A percentile compares a stretch with the other conserved stretches of the same genome.
Conservation (phyloP, 2,888 invertebrate species). For the Lasioglossum figueresi region DNA sequence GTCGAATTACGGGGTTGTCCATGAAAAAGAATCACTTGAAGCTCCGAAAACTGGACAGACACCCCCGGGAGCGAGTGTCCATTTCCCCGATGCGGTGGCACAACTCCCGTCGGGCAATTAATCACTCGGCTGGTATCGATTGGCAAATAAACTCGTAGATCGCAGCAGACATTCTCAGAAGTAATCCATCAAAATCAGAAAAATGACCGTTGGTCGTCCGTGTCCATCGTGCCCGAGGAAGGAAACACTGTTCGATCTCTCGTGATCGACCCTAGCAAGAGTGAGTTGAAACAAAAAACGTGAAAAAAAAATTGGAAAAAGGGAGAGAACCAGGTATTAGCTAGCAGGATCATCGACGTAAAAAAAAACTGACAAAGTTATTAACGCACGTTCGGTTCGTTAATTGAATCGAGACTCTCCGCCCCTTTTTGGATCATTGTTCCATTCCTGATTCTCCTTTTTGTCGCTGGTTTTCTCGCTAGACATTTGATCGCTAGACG, state of each 20-base stretch:
- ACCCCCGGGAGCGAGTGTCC: conserved; percentile 35
- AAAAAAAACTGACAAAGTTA: conserved; percentile 73
- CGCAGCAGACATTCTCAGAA: conserved; percentile 42
- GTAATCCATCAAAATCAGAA: conserved; percentile 57
- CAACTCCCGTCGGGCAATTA: conserved; percentile 37
- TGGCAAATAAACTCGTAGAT: conserved; percentile 53
- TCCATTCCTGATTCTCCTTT: not conserved
- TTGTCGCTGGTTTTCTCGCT: not conserved
- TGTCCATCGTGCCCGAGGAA: conserved; percentile 14
- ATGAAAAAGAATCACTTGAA: conserved; percentile 11
- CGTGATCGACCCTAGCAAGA: conserved; percentile 42
- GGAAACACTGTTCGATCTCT: conserved; percentile 42
- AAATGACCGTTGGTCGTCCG: conserved; percentile 42
- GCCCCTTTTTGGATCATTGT: not conserved
- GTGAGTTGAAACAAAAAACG: not conserved
- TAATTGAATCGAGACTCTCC: conserved; percentile 63
- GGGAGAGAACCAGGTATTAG: not conserved
- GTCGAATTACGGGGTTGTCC: not conserved
- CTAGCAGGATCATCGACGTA: conserved; percentile 36
- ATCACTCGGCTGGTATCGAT: conserved; percentile 53
- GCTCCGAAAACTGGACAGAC: conserved; percentile 22
- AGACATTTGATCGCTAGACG: conserved; percentile 23
- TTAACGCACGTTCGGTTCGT: conserved; percentile 70
- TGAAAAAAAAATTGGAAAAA: not conserved
- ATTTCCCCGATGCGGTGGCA: not conserved